Base-by-base conservation (phyloP, 1,140 invertebrate genomes). In the Saccostrea glomerata region DNA sequence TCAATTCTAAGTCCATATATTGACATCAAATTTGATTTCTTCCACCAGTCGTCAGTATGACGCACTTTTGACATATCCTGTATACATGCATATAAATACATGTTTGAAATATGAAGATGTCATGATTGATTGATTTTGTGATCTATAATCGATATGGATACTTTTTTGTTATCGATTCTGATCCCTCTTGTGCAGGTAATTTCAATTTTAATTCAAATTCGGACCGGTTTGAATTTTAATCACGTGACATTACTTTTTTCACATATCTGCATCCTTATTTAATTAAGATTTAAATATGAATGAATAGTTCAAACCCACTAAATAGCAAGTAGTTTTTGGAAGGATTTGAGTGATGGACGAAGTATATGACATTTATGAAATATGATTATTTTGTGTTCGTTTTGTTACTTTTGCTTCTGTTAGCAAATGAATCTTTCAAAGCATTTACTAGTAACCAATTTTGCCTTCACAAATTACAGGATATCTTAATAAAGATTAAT, bases 61-160 rank as follows among this genome's bases (percentile, higher is more conserved):
- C 13, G 0, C 15, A 77, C 70, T 77, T 77, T 77, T 77, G 70
- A 77, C 17, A 36, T 77, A 25, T 12, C 13, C 70, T 77, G 70
- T 77, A 77, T 36, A 36, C 70, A 77, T 77, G 12, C 23, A 77
- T 77, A 77, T 77, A 77, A 77, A 77, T 77, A 77, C 30, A 36
- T 36, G 30, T 77, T 3, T 30, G 23, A 77, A 30, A 17, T 15
- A 30, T 77, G 6, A 20, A 36, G 25, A 77, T 77, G 70, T 15
- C 25, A 25, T 77, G 70, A 77, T 77, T 30, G 70, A 30, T 77
- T 77, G 25, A 30, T 36, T 40, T 30, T 36, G 70, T 30, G 9
- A 30, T 36, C 70, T 25, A 30, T 77, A 30, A 23, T 77, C 25
- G 30, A 13, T 25, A 77, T 77, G 70, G 70, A 77, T 77, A 77